Conservation (phyloP, 2,888 invertebrate species). For the Trilocha varians region DNA sequence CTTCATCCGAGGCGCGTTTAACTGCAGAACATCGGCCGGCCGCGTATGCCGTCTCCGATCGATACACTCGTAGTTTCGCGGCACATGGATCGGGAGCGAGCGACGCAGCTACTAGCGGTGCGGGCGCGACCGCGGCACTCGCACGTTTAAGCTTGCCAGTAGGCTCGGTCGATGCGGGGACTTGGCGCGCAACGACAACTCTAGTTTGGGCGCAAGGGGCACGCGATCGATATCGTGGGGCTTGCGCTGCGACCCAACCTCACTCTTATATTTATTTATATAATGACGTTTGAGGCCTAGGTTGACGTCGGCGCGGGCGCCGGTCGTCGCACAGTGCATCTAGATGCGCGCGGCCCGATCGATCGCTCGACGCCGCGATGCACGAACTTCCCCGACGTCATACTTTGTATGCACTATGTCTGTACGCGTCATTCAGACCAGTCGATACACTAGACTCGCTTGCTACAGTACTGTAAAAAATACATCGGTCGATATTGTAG, state of each 20-base stretch:
- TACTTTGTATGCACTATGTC: too few relatives aligned
- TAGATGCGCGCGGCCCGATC: constrained; percentile 3
- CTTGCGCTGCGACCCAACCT: constrained; percentile 32
- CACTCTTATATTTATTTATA: constrained; percentile 42
- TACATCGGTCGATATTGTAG: too few relatives aligned
- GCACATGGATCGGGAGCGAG: constrained; percentile 39
- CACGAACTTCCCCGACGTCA: not conserved
- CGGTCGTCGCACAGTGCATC: constrained; percentile 8
- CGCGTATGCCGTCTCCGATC: constrained; percentile 30
- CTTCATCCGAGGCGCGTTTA: constrained; percentile 31
- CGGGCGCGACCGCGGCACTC: constrained; percentile 62
- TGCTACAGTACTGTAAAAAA: too few relatives aligned
- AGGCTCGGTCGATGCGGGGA: constrained; percentile 25
- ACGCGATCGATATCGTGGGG: constrained; percentile 29
- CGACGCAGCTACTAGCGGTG: constrained; percentile 36
- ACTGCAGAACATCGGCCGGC: constrained; percentile 34
- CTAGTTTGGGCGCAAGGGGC: constrained; percentile 19
- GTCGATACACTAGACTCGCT: too few relatives aligned
- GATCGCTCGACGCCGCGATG: constrained; percentile 1
- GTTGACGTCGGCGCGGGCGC: constrained; percentile 20
- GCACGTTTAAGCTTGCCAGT: constrained; percentile 43
- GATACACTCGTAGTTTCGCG: constrained; percentile 29
- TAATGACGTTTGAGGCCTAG: constrained; percentile 45
- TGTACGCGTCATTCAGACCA: too few relatives aligned
- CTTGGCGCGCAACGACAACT: constrained; percentile 11